phyloP scores from a whole-genome alignment of 2,888 invertebrate species.

The Mycalesis mineus region DNA sequence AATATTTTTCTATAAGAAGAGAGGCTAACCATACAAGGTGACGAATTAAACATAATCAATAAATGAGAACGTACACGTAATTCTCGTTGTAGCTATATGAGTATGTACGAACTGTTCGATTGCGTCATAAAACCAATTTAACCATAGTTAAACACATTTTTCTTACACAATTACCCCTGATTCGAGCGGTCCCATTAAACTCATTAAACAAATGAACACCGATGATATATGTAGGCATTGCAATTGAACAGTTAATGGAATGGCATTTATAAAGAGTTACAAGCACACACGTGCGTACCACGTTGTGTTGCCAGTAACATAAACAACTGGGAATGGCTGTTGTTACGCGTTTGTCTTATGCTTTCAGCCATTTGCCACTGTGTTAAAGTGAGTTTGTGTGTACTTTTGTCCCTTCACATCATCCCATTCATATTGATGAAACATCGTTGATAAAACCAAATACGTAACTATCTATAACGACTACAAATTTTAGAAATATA shows the following conservation, averaged over 20 bases:
- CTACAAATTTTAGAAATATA: no score
- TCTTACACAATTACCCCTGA: constrained; percentile 18
- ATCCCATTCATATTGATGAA: no score
- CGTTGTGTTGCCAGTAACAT: constrained; percentile 33
- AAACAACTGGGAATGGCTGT: constrained; percentile 19
- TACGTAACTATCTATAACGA: no score
- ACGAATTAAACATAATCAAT: no score
- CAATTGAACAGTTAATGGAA: constrained; percentile 15
- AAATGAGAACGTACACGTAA: no score
- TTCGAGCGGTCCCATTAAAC: constrained; percentile 16
- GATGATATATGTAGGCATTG: constrained; percentile 10
- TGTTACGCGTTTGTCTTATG: no score
- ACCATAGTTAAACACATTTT: constrained; percentile 6
- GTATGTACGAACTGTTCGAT: not conserved
- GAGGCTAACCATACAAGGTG: no score
- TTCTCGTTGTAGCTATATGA: not conserved
- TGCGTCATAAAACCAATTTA: constrained; percentile 6
- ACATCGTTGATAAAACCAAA: no score
- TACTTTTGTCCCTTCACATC: no score
- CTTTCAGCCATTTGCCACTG: no score
- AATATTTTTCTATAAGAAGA: no score
- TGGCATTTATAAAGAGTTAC: constrained; percentile 10
- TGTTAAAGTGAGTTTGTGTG: no score
- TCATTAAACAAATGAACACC: constrained; percentile 17
- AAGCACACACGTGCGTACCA: constrained; percentile 43